phyloP scores from a whole-genome alignment of 2,888 invertebrate species.

The Plebejus argus region DNA sequence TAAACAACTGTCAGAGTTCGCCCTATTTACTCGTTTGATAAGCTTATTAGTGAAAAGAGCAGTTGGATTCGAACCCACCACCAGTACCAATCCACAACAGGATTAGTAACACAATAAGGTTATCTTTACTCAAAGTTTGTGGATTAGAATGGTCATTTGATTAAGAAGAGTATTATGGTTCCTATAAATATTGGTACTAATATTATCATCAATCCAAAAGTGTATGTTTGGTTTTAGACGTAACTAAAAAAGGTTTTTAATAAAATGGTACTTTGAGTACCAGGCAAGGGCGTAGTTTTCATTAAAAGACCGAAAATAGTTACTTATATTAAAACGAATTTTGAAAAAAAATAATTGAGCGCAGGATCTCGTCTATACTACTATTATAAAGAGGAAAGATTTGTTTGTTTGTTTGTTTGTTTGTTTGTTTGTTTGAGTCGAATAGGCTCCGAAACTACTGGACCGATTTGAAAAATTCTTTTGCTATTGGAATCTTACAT shows the following conservation, averaged over 20 bases:
- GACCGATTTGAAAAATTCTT: no score
- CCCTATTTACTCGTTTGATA: slow-evolving; percentile 58
- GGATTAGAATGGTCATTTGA: not conserved
- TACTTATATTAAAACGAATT: no score
- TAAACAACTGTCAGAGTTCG: slow-evolving; percentile 22
- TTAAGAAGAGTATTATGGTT: not conserved
- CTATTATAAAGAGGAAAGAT: no score
- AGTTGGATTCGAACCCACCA: slow-evolving; percentile 68
- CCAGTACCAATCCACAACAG: slow-evolving; percentile 65
- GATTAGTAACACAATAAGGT: slow-evolving; percentile 41
- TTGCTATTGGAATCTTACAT: no score
- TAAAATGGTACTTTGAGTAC: not conserved
- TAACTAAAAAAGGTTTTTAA: not conserved
- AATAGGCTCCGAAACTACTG: no score
- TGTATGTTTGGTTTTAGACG: not conserved
- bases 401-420: no score
- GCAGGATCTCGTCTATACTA: no score
- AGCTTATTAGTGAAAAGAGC: slow-evolving; percentile 76
- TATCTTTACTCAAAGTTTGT: slow-evolving; percentile 17
- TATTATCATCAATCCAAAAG: no score
- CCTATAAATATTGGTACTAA: not conserved
- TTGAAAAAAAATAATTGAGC: no score
- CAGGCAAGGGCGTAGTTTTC: not conserved
- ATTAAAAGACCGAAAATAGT: no score
- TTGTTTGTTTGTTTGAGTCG: no score